These are phyloP conservation scores for Hiodon alosoides DNA, from an alignment of 2,113 vertebrate species.

Conservation along the genomic window DNA sequence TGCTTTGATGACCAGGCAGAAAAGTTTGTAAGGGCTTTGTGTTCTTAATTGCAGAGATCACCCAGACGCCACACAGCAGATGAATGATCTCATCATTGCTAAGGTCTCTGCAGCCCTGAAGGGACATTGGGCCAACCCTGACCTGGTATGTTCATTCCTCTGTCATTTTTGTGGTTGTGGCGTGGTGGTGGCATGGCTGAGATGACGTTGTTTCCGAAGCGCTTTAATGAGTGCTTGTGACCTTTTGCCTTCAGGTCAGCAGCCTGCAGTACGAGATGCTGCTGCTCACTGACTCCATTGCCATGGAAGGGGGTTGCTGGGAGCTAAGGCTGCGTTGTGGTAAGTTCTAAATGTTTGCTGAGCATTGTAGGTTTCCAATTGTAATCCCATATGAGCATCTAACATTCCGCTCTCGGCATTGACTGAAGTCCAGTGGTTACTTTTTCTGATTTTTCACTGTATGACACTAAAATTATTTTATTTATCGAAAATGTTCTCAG, in stretches of 20 bases:
- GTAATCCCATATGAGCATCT: no score
- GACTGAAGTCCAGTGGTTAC: no score
- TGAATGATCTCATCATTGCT: constrained; percentile 95
- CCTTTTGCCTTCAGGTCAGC: constrained; percentile 74
- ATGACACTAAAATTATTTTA: not conserved
- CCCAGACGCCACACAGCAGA: constrained; percentile 93
- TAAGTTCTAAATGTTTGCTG: constrained; percentile 51
- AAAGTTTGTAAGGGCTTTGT: not conserved
- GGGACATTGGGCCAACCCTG: constrained; percentile 96
- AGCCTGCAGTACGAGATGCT: constrained; percentile 97
- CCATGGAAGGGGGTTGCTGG: constrained; percentile 96
- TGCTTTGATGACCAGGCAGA: not conserved
- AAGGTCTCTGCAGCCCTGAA: constrained; percentile 94
- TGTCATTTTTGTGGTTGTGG: not conserved
- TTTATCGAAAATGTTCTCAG: constrained; percentile 46
- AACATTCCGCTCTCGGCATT: no score
- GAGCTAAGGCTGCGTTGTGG: constrained; percentile 91
- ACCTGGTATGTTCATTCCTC: constrained; percentile 72
- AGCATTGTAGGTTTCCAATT: no score
- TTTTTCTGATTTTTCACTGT: not conserved
- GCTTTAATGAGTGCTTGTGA: not conserved
- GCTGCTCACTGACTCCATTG: constrained; percentile 93
- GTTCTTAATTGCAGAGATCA: constrained; percentile 74
- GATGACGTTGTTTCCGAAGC: not conserved
- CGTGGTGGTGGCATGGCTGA: not conserved